These are phyloP conservation scores for Conistra vaccinii DNA, from an alignment of 2,888 invertebrate genomes.

Conservation along the genomic window DNA sequence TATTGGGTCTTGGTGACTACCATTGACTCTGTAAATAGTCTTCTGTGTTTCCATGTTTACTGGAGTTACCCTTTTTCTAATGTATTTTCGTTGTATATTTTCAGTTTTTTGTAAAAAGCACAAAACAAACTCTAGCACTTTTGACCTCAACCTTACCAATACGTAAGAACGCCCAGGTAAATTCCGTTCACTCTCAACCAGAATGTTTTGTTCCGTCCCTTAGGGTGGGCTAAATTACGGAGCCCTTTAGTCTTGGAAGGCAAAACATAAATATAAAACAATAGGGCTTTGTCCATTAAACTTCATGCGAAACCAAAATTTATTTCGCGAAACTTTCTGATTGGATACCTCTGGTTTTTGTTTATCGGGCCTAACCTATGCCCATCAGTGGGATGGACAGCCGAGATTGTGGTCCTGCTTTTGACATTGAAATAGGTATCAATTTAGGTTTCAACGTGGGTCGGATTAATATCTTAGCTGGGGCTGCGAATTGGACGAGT, in stretches of 20 bases:
- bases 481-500: conserved; percentile 13
- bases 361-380: conserved; percentile 61
- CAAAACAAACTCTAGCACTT: conserved; percentile 33
- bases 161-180: conserved; percentile 72
- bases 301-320: conserved; percentile 77
- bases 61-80: background rate
- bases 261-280: conserved; percentile 82
- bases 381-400: conserved; percentile 55
- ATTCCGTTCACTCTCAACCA: conserved; percentile 66
- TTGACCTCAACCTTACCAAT: conserved; percentile 49
- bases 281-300: conserved; percentile 78
- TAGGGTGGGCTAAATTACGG: conserved; percentile 76
- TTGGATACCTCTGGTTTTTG: conserved; percentile 71
- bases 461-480: conserved; percentile 49
- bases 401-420: conserved; percentile 54
- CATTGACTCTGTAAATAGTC: background rate
- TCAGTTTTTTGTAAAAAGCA: too few relatives aligned
- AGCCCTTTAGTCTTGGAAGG: conserved; percentile 76
- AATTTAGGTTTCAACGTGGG: conserved; percentile 58
- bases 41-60: background rate
- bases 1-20: background rate
- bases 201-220: conserved; percentile 71
- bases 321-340: conserved; percentile 73
- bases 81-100: background rate
- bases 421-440: conserved; percentile 67